Base-by-base conservation (phyloP, 2,797 vertebrate genomes). In the Enoplosus armatus region DNA sequence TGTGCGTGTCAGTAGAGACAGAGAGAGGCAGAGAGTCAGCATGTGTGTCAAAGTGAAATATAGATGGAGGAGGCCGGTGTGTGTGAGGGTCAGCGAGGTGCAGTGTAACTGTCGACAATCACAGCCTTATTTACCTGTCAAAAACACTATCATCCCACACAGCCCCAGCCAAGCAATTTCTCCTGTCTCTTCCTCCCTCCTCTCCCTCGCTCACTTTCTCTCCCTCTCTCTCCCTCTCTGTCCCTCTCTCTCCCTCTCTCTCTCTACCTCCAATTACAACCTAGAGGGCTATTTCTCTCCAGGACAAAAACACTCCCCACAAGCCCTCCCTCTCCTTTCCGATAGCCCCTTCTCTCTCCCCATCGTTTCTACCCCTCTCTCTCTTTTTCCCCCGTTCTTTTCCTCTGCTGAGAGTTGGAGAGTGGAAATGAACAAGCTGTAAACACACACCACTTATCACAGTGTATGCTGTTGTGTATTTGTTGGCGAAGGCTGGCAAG, bases 91-190 rank as follows among this genome's bases (percentile, higher is more conserved):
- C 95, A 95, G 92, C 86, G 83, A 95, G 95, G 95, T 95, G 95
- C 95, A 95, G 95, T 96, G 95, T 96, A 96, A 96, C 95, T 96
- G 95, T 96, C 95, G 95, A 96, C 95, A 96, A 96, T 96, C 95
- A 96, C 95, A 96, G 95, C 95, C 95, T 96, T 96, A 96, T 96
- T 96, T 96, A 96, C 95, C 95, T 96, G 95, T 96, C 95, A 96
- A 96, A 96, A 96, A 96, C 95, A 96, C 95, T 96, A 96, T 96
- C 95, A 96, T 96, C 95, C 95, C 95, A 95, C 95, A 95, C 93
- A 94, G 95, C 88, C 93, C 89, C 91, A 93, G 94, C 95, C 94
- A 94, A 95, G 95, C 95, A 96, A 96, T 96, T 96, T 96, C 95
- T 96, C 93, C 95, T 95, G 94, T 96, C 95, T 95, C 94, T 95